A percentile compares a stretch with the other conserved stretches of the same genome.
Evolutionary conservation across 2,888 invertebrate genomes (phyloP).

Genomic region (Melanchra persicariae): DNA sequence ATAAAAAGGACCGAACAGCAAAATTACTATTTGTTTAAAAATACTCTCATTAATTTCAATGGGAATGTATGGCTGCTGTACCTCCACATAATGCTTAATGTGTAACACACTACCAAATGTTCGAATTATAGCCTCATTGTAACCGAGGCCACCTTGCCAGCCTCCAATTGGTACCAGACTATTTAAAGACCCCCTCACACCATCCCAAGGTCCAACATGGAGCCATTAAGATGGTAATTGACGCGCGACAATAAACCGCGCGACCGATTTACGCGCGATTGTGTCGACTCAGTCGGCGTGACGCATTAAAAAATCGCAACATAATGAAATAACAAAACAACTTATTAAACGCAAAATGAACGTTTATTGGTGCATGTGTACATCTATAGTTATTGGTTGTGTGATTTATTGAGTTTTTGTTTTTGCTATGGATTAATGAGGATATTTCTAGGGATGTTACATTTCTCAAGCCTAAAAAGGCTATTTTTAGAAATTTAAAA

Average conservation of each 20-base stretch:
- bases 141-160: constrained; percentile 28
- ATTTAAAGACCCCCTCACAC: constrained; percentile 60
- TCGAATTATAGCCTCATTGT: constrained; percentile 27
- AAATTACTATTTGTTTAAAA: not conserved
- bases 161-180: constrained; percentile 55
- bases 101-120: constrained; percentile 3
- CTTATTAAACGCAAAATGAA: constrained; percentile 66
- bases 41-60: not conserved
- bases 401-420: constrained; percentile 55
- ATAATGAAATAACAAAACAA: constrained; percentile 65
- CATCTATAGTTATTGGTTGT: constrained; percentile 55
- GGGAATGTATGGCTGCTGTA: not conserved
- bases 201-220: constrained; percentile 54
- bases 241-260: constrained; percentile 73
- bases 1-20: not conserved
- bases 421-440: constrained; percentile 6
- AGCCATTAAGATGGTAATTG: constrained; percentile 65
- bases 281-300: constrained; percentile 69
- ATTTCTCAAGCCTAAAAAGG: too few relatives aligned
- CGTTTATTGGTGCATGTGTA: constrained; percentile 58
- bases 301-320: constrained; percentile 62
- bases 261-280: constrained; percentile 78
- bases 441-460: too few relatives aligned
- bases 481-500: too few relatives aligned
- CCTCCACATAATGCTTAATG: not conserved